These are phyloP conservation scores for Hydroisotoma schaefferi DNA, from an alignment of 2,888 invertebrate genomes.

Conservation along the genomic window DNA sequence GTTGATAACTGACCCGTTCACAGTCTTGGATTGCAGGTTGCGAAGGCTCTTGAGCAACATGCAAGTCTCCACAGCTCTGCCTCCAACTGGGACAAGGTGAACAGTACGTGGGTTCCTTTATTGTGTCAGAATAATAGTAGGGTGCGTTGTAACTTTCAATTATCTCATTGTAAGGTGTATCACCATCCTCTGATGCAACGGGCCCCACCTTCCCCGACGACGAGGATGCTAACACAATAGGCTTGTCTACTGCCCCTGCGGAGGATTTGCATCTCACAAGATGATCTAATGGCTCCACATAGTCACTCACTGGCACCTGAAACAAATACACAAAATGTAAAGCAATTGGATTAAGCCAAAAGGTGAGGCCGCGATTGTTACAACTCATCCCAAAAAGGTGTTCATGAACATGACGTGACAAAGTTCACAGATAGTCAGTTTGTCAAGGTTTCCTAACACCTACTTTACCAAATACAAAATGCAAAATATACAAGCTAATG, in stretches of 20 bases:
- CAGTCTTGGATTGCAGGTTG: background rate
- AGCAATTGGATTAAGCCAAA: background rate
- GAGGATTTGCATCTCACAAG: slow-evolving; percentile 21
- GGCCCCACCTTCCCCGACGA: slow-evolving; percentile 5
- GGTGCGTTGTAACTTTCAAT: slow-evolving; percentile 45
- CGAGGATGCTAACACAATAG: slow-evolving; percentile 18
- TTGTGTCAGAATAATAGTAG: slow-evolving; percentile 48
- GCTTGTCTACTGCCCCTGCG: slow-evolving; percentile 15
- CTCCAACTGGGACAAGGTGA: slow-evolving; percentile 20
- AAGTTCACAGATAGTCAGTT: background rate
- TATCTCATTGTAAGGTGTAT: slow-evolving; percentile 42
- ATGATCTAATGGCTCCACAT: slow-evolving; percentile 74
- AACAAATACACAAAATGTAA: background rate
- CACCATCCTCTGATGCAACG: slow-evolving; percentile 13
- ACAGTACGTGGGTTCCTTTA: slow-evolving; percentile 43
- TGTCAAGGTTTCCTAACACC: background rate
- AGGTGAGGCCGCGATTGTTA: background rate
- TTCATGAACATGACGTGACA: background rate
- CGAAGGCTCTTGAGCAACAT: background rate
- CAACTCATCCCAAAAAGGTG: background rate
- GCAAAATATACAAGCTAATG: background rate
- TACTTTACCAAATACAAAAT: background rate
- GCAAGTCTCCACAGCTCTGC: slow-evolving; percentile 6
- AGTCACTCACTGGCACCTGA: slow-evolving; percentile 79
- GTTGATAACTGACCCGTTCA: background rate